Base-by-base conservation (phyloP, 2,888 invertebrate genomes). In the Epinotia bilunana region DNA sequence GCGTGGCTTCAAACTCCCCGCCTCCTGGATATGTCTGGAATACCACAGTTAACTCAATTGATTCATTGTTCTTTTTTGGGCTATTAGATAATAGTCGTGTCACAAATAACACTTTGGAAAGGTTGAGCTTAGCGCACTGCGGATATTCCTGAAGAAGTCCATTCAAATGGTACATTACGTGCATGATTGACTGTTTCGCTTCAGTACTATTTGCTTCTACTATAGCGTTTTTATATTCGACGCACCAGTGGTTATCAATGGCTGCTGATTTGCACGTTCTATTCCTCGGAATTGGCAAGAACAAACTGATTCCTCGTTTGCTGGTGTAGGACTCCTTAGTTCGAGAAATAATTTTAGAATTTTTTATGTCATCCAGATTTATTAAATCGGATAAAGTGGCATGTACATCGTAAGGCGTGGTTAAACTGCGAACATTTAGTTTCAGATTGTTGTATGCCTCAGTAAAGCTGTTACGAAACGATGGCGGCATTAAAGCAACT, bases 191-290 rank as follows among this genome's bases (percentile, higher is more conserved):
- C 12, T 65, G 53, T 5, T 2, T 65, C 4, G 33, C 53, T 65
- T 23, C 20, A 33, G 23, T 0, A 33, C n/a, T 65, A 16, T 28
- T 65, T 11, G 33, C 13, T 12, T 65, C n/a, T 11, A 65, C 46
- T 18, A 33, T 33, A n/a, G 11, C 5, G 28, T 65, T 53, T 33
- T 46, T 5, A 3, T 53, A 55, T 33, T 33, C 53, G 13, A 33
- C 65, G 53, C 65, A 65, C 65, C 65, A 65, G 33, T 65, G 65
- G 11, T n/a, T 53, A 33, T 65, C 28, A 6, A 65, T 65, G 28
- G n/a, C 53, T 53, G 65, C 65, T 33, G 65, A 53, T 53, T 33
- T 28, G 16, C 65, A 65, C 12, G 65, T 53, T 33, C 68, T 57
- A 20, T 58, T 58, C 20, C 20, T 16, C 18, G 65, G 65, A 53